phyloP scores from a whole-genome alignment of 2,113 vertebrate species.

The Anguilla japonica region DNA sequence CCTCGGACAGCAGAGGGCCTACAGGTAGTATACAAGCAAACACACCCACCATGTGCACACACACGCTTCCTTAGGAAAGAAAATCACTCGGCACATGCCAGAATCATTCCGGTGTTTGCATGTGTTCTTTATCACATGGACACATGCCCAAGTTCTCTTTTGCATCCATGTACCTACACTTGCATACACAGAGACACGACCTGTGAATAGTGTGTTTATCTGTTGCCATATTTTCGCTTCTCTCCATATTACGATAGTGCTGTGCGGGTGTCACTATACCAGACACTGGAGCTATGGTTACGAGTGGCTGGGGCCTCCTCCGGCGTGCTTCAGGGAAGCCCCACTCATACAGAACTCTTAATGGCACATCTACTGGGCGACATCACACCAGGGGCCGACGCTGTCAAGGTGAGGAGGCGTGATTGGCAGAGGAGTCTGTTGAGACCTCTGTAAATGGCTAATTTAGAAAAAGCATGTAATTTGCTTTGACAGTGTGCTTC shows the following conservation, averaged over 20 bases:
- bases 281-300: slow-evolving; percentile 79
- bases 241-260: slow-evolving; percentile 52
- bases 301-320: slow-evolving; percentile 75
- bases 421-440: neutral
- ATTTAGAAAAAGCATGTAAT: too few species aligned
- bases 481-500: too few species aligned
- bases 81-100: neutral
- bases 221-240: neutral
- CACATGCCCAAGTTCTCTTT: neutral
- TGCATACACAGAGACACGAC: neutral
- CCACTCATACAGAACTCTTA: slow-evolving; percentile 72
- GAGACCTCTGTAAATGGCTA: neutral
- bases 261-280: slow-evolving; percentile 75
- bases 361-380: slow-evolving; percentile 75
- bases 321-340: slow-evolving; percentile 75
- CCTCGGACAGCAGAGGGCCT: slow-evolving; percentile 81
- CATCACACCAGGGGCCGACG: slow-evolving; percentile 73
- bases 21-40: slow-evolving; percentile 69
- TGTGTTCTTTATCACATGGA: neutral
- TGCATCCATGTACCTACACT: neutral
- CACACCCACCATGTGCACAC: neutral
- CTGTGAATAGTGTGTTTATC: neutral
- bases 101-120: neutral
- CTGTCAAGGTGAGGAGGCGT: slow-evolving; percentile 69
- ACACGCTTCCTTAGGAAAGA: neutral